These are phyloP conservation scores for Erebia ligea DNA, from an alignment of 2,888 invertebrate genomes.

Conservation along the genomic window DNA sequence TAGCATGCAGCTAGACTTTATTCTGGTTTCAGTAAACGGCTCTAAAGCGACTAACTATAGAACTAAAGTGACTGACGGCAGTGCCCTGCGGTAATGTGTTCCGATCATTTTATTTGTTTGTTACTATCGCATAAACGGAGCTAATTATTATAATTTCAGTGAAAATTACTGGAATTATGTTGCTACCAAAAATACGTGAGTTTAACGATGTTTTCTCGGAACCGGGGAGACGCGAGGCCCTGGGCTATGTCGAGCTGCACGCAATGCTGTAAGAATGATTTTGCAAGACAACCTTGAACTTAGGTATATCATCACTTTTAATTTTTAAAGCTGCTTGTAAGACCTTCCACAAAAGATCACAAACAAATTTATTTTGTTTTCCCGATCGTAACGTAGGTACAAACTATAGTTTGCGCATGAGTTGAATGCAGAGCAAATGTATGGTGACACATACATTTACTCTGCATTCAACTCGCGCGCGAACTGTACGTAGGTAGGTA, in stretches of 20 bases:
- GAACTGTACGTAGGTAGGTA: too few species aligned
- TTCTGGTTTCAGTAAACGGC: constrained; percentile 8
- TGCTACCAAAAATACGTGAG: constrained; percentile 83
- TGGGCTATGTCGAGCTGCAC: constrained; percentile 57
- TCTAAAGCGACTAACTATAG: constrained; percentile 17
- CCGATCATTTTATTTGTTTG: constrained; percentile 81
- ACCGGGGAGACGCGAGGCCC: constrained; percentile 63
- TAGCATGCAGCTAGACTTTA: background rate
- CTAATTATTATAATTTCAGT: constrained; percentile 82
- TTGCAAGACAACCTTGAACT: constrained; percentile 67
- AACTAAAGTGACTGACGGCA: constrained; percentile 19
- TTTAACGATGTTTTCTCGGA: constrained; percentile 82
- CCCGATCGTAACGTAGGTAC: background rate
- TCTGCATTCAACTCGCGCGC: too few species aligned
- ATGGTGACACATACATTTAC: too few species aligned
- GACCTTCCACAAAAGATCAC: too few species aligned
- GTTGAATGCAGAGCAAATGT: too few species aligned
- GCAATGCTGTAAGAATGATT: constrained; percentile 49
- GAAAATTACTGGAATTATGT: constrained; percentile 81
- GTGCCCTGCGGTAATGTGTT: constrained; percentile 55
- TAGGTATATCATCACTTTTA: constrained; percentile 42
- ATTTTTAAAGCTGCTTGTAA: constrained; percentile 22
- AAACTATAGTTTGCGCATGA: too few species aligned
- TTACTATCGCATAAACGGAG: constrained; percentile 79
- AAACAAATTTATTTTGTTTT: background rate